Percentiles rank a stretch among this genome's conserved stretches.
Conservation (phyloP, 2,888 invertebrate genomes). For the Tribolium freemani region DNA sequence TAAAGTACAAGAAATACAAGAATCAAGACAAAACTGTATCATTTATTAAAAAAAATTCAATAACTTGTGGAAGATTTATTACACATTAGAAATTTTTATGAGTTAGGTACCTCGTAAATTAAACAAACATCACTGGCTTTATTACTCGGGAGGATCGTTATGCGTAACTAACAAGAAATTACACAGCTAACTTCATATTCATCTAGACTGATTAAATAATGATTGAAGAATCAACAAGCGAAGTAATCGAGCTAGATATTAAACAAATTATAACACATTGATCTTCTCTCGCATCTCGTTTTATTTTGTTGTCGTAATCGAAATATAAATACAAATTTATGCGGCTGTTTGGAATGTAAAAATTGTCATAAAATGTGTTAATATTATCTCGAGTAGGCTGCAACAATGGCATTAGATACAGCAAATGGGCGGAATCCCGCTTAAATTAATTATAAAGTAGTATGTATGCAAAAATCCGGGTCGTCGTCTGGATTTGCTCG, state of each 20-base stretch:
- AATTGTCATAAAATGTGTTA: not conserved
- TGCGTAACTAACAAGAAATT: conserved; percentile 31
- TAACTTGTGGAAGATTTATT: not conserved
- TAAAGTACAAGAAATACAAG: too few relatives aligned
- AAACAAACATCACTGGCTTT: not conserved
- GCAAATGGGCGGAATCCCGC: conserved; percentile 30
- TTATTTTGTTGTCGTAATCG: not conserved
- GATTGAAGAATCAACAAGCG: conserved; percentile 17
- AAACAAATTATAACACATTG: conserved; percentile 13
- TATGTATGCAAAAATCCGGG: not conserved
- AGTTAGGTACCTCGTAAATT: not conserved
- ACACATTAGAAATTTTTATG: not conserved
- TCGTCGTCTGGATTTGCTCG: not conserved
- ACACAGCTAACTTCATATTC: conserved; percentile 25
- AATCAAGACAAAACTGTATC: not conserved
- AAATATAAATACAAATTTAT: not conserved
- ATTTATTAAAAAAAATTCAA: not conserved
- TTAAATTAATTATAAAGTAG: conserved; percentile 22
- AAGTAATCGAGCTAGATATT: conserved; percentile 18
- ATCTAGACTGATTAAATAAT: conserved; percentile 22
- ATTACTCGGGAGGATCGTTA: conserved; percentile 8
- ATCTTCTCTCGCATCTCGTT: not conserved
- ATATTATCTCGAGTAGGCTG: conserved; percentile 31
- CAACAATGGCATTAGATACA: conserved; percentile 38
- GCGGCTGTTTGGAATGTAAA: conserved; percentile 19